phyloP scores from a whole-genome alignment of 2,888 invertebrate species.

The Patella caerulea region DNA sequence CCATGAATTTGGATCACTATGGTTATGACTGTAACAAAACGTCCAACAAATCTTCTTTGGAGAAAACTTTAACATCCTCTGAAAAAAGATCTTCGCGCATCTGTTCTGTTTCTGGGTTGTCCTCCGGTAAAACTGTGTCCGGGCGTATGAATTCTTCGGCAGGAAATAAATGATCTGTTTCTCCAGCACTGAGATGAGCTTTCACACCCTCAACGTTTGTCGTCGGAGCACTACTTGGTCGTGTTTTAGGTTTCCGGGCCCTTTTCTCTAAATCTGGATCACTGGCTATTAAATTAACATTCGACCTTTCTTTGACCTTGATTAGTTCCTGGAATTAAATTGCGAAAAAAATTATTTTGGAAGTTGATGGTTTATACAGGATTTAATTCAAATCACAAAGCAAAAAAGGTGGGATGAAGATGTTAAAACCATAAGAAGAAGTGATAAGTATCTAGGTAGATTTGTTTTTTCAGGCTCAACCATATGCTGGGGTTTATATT shows the following conservation, averaged over 20 bases:
- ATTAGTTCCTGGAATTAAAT: conserved; percentile 53
- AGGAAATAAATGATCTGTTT: conserved; percentile 46
- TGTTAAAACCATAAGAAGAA: too few relatives aligned
- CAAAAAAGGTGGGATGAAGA: too few relatives aligned
- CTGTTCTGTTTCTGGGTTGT: conserved; percentile 48
- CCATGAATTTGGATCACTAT: too few relatives aligned
- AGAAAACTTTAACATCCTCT: conserved; percentile 40
- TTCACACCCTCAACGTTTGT: conserved; percentile 50
- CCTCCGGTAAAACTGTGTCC: conserved; percentile 41
- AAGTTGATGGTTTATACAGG: too few relatives aligned
- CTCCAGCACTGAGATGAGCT: conserved; percentile 56
- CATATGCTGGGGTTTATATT: too few relatives aligned
- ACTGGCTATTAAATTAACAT: conserved; percentile 56
- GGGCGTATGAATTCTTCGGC: conserved; percentile 42
- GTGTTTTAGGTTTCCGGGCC: conserved; percentile 44
- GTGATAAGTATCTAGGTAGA: too few relatives aligned
- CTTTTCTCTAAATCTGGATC: conserved; percentile 43
- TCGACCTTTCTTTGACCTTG: conserved; percentile 58
- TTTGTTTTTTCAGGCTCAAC: too few relatives aligned
- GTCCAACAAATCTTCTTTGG: conserved; percentile 42
- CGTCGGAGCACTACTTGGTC: conserved; percentile 65
- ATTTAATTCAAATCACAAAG: background rate
- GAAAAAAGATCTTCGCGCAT: conserved; percentile 43
- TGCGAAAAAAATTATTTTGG: background rate
- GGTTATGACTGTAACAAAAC: conserved; percentile 6